Conservation (phyloP, 2,888 invertebrate genomes). For the Pogonocherus hispidulus region DNA sequence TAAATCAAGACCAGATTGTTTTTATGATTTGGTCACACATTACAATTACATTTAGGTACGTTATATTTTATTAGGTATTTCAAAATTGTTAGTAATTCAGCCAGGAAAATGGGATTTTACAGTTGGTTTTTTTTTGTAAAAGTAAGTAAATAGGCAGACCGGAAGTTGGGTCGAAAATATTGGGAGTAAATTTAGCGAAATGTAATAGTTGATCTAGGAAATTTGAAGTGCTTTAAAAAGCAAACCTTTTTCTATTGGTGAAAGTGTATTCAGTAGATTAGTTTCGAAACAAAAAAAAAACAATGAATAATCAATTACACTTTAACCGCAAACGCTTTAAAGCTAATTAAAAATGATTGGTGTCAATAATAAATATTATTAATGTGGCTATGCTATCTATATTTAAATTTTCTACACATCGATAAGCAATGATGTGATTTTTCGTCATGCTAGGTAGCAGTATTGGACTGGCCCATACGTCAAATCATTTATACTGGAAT, state of each 20-base stretch:
- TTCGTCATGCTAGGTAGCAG: not conserved
- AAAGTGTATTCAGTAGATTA: conserved; percentile 22
- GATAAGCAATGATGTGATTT: conserved; percentile 2
- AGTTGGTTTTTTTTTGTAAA: conserved; percentile 15
- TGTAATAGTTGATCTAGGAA: conserved; percentile 12
- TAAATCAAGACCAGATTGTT: too few species aligned
- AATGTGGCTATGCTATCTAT: not conserved
- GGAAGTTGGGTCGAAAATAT: not conserved
- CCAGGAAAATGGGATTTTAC: too few species aligned
- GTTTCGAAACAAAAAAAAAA: conserved; percentile 23
- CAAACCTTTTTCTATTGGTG: conserved; percentile 13
- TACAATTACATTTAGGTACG: too few species aligned
- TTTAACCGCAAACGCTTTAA: conserved; percentile 19
- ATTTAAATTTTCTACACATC: not conserved
- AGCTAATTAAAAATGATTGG: conserved; percentile 25
- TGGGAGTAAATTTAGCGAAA: conserved; percentile 1
- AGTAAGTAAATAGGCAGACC: conserved; percentile 5
- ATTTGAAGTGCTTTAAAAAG: conserved; percentile 12
- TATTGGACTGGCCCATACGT: too few species aligned
- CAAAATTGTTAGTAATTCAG: not conserved
- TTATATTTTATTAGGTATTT: too few species aligned
- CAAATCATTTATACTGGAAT: too few species aligned
- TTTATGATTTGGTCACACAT: too few species aligned
- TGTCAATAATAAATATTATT: conserved; percentile 22
- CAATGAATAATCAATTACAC: conserved; percentile 25